These are phyloP conservation scores for Torymus aiolomorphi DNA, from an alignment of 2,888 invertebrate species.

Conservation along the genomic window DNA sequence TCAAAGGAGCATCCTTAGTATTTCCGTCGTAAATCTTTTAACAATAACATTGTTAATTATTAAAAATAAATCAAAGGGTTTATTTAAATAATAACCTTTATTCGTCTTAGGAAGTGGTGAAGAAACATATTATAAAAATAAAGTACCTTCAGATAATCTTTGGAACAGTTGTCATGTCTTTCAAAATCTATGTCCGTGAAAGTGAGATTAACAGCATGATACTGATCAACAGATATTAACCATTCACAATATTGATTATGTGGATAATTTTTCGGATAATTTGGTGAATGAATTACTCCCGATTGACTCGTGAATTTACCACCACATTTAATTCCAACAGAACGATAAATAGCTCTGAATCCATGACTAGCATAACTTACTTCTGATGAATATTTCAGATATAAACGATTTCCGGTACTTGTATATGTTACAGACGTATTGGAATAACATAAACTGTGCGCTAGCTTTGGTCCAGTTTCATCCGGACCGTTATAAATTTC, in stretches of 20 bases:
- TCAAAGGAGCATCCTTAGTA: conserved; percentile 75
- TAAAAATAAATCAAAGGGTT: no score
- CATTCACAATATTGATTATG: conserved; percentile 86
- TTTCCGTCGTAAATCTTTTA: conserved; percentile 79
- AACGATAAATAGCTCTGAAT: conserved; percentile 80
- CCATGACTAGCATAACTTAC: conserved; percentile 79
- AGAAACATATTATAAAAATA: conserved; percentile 59
- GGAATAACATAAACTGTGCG: conserved; percentile 80
- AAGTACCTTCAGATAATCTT: conserved; percentile 79
- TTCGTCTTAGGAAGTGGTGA: no score
- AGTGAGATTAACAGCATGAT: conserved; percentile 83
- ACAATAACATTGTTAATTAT: neutral
- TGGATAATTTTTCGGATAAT: conserved; percentile 90
- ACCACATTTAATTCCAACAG: conserved; percentile 83
- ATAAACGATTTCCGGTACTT: conserved; percentile 83
- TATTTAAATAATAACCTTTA: no score
- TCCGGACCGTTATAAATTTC: conserved; percentile 81
- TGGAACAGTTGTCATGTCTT: conserved; percentile 75
- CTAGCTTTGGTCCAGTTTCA: conserved; percentile 78
- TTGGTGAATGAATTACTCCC: conserved; percentile 86
- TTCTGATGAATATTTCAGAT: conserved; percentile 83
- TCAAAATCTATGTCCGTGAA: conserved; percentile 83
- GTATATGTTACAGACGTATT: conserved; percentile 75
- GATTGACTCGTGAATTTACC: conserved; percentile 80
- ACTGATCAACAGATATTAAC: conserved; percentile 82